Evolutionary conservation across 2,797 vertebrate species (phyloP).

Genomic region (Channallabes apus): DNA sequence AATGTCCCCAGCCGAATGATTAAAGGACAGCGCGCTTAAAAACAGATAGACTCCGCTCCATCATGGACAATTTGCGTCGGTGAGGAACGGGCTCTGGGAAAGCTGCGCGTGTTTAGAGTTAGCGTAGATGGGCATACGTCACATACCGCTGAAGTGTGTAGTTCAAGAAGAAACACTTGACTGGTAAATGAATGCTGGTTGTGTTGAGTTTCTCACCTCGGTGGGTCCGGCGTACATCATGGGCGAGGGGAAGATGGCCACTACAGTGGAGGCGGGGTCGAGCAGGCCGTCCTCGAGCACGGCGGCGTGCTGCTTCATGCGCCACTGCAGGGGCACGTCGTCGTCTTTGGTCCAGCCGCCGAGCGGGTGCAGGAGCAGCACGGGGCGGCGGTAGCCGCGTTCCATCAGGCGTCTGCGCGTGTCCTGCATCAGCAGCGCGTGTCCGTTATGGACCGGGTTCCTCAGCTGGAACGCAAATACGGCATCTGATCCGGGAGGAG

Average conservation of each 20-base stretch:
- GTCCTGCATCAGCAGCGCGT: slow-evolving; percentile 94
- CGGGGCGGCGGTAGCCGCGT: slow-evolving; percentile 89
- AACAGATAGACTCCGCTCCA: slow-evolving; percentile 51
- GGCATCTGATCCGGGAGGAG: slow-evolving; percentile 75
- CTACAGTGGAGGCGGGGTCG: slow-evolving; percentile 86
- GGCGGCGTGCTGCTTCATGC: slow-evolving; percentile 94
- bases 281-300: slow-evolving; percentile 91
- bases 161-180: no score
- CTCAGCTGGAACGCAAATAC: slow-evolving; percentile 97
- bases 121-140: slow-evolving; percentile 4
- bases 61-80: slow-evolving; percentile 41
- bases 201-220: slow-evolving; percentile 76
- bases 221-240: slow-evolving; percentile 99
- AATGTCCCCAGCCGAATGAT: slow-evolving; percentile 63
- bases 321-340: slow-evolving; percentile 91
- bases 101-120: slow-evolving; percentile 40
- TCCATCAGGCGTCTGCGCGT: slow-evolving; percentile 89
- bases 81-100: slow-evolving; percentile 24
- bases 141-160: not conserved
- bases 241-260: slow-evolving; percentile 96
- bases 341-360: slow-evolving; percentile 99
- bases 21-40: slow-evolving; percentile 60
- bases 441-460: slow-evolving; percentile 96
- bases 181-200: no score
- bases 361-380: slow-evolving; percentile 91